Percentiles rank a stretch among this genome's conserved stretches.
phyloP scores from a whole-genome alignment of 2,888 invertebrate genomes.

The Tiphia femorata region DNA sequence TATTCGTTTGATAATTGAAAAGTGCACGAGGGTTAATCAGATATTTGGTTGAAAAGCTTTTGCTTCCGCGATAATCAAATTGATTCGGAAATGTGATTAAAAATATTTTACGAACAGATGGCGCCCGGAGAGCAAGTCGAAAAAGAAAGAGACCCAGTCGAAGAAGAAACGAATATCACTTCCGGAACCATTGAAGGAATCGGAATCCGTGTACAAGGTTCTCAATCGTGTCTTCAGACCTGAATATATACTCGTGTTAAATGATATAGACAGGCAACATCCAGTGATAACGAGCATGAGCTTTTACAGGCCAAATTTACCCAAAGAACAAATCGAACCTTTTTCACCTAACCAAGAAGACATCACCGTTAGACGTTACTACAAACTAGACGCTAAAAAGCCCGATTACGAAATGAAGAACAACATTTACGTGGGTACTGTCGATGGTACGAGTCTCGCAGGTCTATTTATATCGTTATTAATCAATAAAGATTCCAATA shows the following conservation, averaged over 20 bases:
- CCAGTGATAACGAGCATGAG: slow-evolving; percentile 70
- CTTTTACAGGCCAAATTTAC: slow-evolving; percentile 61
- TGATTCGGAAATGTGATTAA: background rate
- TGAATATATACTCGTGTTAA: slow-evolving; percentile 72
- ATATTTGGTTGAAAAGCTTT: too few species aligned
- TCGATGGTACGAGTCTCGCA: slow-evolving; percentile 67
- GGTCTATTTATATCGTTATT: too few species aligned
- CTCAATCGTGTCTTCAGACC: slow-evolving; percentile 77
- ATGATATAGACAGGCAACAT: slow-evolving; percentile 68
- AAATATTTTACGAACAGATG: slow-evolving; percentile 24
- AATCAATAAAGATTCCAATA: too few species aligned
- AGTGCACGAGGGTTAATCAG: too few species aligned
- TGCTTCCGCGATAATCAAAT: background rate
- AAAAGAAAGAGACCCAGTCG: background rate
- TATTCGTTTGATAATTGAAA: too few species aligned
- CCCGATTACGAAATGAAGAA: slow-evolving; percentile 38
- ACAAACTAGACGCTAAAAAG: slow-evolving; percentile 43
- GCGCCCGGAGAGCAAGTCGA: background rate
- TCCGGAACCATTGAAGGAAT: slow-evolving; percentile 74
- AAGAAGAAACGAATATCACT: slow-evolving; percentile 10
- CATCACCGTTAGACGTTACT: slow-evolving; percentile 43
- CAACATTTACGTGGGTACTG: slow-evolving; percentile 53
- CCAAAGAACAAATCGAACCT: slow-evolving; percentile 36
- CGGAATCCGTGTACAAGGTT: slow-evolving; percentile 74
- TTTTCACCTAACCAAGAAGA: slow-evolving; percentile 26